Evolutionary conservation across 2,797 vertebrate species (phyloP).

Genomic region (Artibeus jamaicensis): DNA sequence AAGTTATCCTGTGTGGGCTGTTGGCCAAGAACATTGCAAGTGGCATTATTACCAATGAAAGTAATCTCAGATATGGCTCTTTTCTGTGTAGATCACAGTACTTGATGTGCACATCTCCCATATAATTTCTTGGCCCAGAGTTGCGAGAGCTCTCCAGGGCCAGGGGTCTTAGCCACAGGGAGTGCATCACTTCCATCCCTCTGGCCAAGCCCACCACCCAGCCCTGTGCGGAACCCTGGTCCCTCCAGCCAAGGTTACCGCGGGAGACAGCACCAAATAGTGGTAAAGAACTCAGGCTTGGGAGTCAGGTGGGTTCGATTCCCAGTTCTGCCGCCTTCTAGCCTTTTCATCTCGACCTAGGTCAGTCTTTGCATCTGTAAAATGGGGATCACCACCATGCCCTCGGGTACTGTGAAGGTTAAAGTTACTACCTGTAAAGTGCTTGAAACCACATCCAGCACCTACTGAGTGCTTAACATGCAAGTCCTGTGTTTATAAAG

Average conservation of each 20-base stretch:
- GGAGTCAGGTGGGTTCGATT: not conserved
- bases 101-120: not conserved
- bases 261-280: not conserved
- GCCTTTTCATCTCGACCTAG: not conserved
- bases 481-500: not conserved
- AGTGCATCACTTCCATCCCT: not conserved
- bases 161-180: not conserved
- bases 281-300: not conserved
- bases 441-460: not conserved
- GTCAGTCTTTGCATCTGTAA: not conserved
- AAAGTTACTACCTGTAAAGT: not conserved
- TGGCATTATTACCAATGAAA: not conserved
- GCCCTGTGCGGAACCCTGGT: not conserved
- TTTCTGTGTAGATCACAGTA: not conserved
- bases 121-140: not conserved
- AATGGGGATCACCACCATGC: not conserved
- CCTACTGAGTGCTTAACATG: accelerated
- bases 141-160: not conserved
- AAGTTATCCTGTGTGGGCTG: not conserved
- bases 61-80: not conserved
- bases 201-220: not conserved
- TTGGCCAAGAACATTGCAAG: not conserved
- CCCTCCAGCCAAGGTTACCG: too few relatives aligned
- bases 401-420: not conserved
- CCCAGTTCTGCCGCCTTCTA: not conserved